Evolutionary conservation across 37 sponge, comb jelly and placozoan species (phyloP), one percentile per base, ranked within the genome.

Genomic region (Haliclona indistincta): DNA sequence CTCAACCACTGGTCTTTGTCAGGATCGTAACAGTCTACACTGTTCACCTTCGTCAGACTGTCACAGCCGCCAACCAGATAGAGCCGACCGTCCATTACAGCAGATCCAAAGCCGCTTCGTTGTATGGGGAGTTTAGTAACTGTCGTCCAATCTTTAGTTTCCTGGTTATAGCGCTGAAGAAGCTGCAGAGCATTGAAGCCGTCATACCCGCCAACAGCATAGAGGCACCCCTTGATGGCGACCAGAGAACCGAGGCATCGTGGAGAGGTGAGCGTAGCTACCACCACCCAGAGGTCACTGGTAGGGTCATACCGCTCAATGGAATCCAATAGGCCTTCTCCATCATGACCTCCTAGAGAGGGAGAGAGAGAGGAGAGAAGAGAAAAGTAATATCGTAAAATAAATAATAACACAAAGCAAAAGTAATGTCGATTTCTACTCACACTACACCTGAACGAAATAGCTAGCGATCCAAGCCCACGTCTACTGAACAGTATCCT

Each of bases 151-250:
- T 77, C 42, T 6, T 77, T 40, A 3, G 83, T 45, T 8, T 42
- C 28, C 4, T 82, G 88, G 52, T 77, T 26, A 62, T 76, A 88
- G 25, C 67, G 40, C 70, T 78, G 74, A 0, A 56, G 19, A 65
- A 1, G 49, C 43, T 77, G 73, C 13, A 84, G 53, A 3, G 53
- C 29, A 32, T 63, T 77, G 5, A 75, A 43, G 3, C 88, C 88
- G 45, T 88, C 88, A 65, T 88, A 88, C 0, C 88, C 88, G 28
- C 88, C 88, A 0, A 88, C 38, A 7, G 88, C 83, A 77, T 82
- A 88, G 32, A 88, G 78, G 62, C 38, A 73, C 2, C 78, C 78
- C 53, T 77, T 88, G 49, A 88, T 76, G 6, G 88, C 67, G 41
- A 88, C 78, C 33, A 88, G 65, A 6, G 77, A 38, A 0, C 88